Conservation (phyloP, 2,113 vertebrate species). For the Tyrannus savana region DNA sequence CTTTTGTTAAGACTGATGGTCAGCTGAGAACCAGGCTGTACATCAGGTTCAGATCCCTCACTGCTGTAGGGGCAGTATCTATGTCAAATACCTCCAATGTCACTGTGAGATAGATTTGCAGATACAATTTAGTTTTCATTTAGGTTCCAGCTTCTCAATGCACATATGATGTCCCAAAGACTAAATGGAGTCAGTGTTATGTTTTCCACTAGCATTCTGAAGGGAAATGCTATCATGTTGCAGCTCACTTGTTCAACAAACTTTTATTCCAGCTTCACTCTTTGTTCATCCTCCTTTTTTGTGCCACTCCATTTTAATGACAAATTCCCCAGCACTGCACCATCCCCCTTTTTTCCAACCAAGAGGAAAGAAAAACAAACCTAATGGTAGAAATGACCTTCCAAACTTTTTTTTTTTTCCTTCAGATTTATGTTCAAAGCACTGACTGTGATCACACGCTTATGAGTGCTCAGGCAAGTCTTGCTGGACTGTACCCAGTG, state of each 20-base stretch:
- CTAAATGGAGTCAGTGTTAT: neutral
- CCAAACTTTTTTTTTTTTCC: neutral
- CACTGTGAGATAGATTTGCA: neutral
- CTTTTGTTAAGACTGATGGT: neutral
- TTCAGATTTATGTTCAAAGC: slow-evolving; percentile 81
- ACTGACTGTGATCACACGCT: slow-evolving; percentile 84
- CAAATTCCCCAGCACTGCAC: neutral
- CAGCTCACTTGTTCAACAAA: neutral
- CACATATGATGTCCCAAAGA: neutral
- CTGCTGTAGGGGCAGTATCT: neutral
- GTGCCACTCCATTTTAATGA: neutral
- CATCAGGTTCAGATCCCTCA: neutral
- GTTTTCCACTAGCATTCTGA: neutral
- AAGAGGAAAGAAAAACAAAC: neutral
- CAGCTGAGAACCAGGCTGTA: neutral
- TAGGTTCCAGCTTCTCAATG: neutral
- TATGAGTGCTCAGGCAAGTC: slow-evolving; percentile 82
- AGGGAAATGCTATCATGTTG: neutral
- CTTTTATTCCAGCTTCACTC: neutral
- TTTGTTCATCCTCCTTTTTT: neutral
- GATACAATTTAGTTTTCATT: neutral
- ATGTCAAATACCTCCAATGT: neutral
- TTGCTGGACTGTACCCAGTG: slow-evolving; percentile 79
- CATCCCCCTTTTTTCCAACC: neutral
- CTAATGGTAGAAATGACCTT: neutral